phyloP scores from a whole-genome alignment of 1,140 invertebrate species.

The Colletes gigas region DNA sequence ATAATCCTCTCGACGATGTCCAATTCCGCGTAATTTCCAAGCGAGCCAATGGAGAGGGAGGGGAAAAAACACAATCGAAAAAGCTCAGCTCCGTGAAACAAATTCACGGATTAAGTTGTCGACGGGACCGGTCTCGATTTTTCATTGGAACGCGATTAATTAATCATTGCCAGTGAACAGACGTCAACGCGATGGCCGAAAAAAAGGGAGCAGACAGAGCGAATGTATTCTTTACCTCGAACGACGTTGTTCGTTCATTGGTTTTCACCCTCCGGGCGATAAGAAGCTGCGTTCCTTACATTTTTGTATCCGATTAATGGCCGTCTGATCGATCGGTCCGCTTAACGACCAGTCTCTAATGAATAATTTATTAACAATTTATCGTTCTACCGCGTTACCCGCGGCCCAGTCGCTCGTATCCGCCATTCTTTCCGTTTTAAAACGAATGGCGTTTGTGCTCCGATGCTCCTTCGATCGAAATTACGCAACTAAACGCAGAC shows the following conservation, averaged over 20 bases:
- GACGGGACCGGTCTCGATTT: background rate
- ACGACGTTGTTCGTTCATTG: background rate
- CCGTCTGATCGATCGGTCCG: conserved; percentile 42
- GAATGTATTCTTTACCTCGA: conserved; percentile 42
- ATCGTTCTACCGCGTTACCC: conserved; percentile 21
- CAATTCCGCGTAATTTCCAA: conserved; percentile 29
- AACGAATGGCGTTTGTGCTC: no score
- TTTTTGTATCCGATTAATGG: conserved; percentile 61
- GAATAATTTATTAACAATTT: conserved; percentile 69
- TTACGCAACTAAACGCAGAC: no score
- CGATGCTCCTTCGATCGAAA: no score
- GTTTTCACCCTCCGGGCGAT: conserved; percentile 13
- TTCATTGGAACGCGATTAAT: conserved; percentile 33
- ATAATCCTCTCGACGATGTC: conserved; percentile 15
- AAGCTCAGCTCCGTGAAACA: background rate
- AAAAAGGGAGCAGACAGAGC: conserved; percentile 6
- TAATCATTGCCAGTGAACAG: conserved; percentile 47
- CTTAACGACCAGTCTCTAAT: conserved; percentile 44
- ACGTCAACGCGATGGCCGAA: conserved; percentile 30
- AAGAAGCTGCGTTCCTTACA: conserved; percentile 45
- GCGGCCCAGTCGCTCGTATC: no score
- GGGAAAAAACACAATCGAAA: conserved; percentile 6
- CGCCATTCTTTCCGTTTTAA: no score
- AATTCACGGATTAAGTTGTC: conserved; percentile 19
- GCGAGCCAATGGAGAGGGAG: background rate